phyloP scores from a whole-genome alignment of 2,797 vertebrate genomes.

The Phataginus tetradactyla region DNA sequence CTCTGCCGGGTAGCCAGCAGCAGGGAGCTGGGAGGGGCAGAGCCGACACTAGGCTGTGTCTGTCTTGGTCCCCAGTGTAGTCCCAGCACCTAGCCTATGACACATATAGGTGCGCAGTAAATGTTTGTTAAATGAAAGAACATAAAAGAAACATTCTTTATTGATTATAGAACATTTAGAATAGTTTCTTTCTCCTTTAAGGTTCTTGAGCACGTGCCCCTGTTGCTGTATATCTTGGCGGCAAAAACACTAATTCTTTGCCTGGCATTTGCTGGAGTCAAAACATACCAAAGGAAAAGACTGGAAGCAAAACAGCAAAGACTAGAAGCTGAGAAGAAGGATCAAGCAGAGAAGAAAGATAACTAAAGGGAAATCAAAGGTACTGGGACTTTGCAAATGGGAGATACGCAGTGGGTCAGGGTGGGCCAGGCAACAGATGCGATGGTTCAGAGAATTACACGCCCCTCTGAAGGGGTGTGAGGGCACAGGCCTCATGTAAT shows the following conservation, averaged over 20 bases:
- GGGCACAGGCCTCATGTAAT: fast-evolving
- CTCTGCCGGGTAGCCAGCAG: neutral
- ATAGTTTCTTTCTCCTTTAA: constrained; percentile 75
- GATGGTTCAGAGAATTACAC: fast-evolving
- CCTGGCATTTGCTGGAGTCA: constrained; percentile 93
- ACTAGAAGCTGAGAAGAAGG: constrained; percentile 83
- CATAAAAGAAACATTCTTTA: neutral
- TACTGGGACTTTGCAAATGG: neutral
- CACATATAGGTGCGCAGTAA: neutral
- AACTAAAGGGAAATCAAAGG: constrained; percentile 84
- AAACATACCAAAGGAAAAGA: constrained; percentile 93
- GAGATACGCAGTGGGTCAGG: fast-evolving
- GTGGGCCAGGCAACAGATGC: fast-evolving
- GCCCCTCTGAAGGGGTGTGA: no score
- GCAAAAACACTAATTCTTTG: constrained; percentile 95
- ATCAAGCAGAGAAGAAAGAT: constrained; percentile 88
- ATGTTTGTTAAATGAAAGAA: neutral
- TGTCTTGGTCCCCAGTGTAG: neutral
- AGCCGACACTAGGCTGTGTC: neutral
- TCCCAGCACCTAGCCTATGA: neutral
- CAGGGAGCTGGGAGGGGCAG: neutral
- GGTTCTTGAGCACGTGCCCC: constrained; percentile 94
- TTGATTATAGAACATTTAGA: neutral
- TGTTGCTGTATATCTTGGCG: constrained; percentile 96
- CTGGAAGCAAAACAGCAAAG: constrained; percentile 88